phyloP scores from a whole-genome alignment of 2,797 vertebrate genomes.

The Lates japonicus region DNA sequence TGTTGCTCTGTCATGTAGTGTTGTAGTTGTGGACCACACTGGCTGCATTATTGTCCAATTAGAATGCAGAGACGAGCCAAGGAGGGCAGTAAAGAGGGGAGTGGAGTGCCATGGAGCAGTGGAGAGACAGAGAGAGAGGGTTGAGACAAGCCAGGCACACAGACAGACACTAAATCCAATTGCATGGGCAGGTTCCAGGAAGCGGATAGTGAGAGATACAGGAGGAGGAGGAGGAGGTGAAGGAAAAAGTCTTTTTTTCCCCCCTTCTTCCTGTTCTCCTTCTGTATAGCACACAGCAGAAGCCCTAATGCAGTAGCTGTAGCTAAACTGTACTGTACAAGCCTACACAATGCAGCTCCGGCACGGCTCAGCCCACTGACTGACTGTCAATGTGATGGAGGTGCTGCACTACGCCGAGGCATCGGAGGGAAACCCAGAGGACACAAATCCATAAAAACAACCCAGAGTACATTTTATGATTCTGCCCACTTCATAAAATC shows the following conservation, averaged over 20 bases:
- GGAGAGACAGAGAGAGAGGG: slow-evolving; percentile 43
- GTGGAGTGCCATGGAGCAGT: slow-evolving; percentile 51
- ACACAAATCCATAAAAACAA: slow-evolving; percentile 67
- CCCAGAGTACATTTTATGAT: slow-evolving; percentile 66
- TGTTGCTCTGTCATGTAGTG: slow-evolving; percentile 70
- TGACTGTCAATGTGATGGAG: slow-evolving; percentile 66
- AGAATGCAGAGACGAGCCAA: slow-evolving; percentile 70
- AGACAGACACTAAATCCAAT: slow-evolving; percentile 82
- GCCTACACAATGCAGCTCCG: slow-evolving; percentile 49
- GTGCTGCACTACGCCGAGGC: slow-evolving; percentile 48
- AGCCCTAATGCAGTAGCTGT: slow-evolving; percentile 56
- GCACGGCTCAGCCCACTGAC: slow-evolving; percentile 49
- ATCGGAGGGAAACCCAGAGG: slow-evolving; percentile 54
- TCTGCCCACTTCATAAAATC: slow-evolving; percentile 68
- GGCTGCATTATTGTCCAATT: slow-evolving; percentile 75
- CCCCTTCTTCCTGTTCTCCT: slow-evolving; percentile 16
- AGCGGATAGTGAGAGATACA: slow-evolving; percentile 68
- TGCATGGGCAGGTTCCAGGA: slow-evolving; percentile 80
- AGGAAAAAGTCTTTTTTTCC: slow-evolving; percentile 24
- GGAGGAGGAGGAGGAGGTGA: slow-evolving; percentile 47
- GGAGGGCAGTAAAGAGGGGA: slow-evolving; percentile 61
- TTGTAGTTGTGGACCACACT: slow-evolving; percentile 71
- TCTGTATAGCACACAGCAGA: slow-evolving; percentile 38
- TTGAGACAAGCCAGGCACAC: slow-evolving; percentile 82
- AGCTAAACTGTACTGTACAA: slow-evolving; percentile 66